phyloP scores from a whole-genome alignment of 2,797 vertebrate genomes.

The Sebastes kiyomatsui region DNA sequence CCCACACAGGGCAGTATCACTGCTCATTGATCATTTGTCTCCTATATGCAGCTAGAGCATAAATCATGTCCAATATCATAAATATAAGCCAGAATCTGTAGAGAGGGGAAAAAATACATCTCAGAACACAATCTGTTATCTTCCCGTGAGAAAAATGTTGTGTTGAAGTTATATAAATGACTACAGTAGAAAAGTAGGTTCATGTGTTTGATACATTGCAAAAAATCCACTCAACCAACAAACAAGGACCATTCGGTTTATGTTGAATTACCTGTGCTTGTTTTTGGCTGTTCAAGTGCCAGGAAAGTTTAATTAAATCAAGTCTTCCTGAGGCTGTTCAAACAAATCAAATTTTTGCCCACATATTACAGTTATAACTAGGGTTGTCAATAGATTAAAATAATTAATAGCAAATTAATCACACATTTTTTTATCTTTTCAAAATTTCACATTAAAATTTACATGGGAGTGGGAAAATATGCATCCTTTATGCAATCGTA shows the following conservation, averaged over 20 bases:
- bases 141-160: background rate
- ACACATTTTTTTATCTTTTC: background rate
- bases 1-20: background rate
- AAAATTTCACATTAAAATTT: too few relatives aligned
- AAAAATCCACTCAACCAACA: background rate
- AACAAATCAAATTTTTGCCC: background rate
- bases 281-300: constrained; percentile 13
- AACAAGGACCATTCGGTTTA: background rate
- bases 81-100: background rate
- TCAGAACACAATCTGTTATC: background rate
- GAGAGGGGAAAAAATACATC: background rate
- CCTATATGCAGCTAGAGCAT: background rate
- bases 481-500: too few relatives aligned
- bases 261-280: background rate
- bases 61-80: background rate
- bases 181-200: background rate
- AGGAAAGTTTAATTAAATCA: constrained; percentile 1
- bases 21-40: background rate
- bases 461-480: too few relatives aligned
- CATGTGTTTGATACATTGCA: background rate
- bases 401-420: too few relatives aligned
- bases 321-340: constrained; percentile 3
- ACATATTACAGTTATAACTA: background rate
- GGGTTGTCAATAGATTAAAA: too few relatives aligned
- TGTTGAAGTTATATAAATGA: background rate